phyloP scores from a whole-genome alignment of 2,113 vertebrate genomes.

The Sylvilagus bachmani region DNA sequence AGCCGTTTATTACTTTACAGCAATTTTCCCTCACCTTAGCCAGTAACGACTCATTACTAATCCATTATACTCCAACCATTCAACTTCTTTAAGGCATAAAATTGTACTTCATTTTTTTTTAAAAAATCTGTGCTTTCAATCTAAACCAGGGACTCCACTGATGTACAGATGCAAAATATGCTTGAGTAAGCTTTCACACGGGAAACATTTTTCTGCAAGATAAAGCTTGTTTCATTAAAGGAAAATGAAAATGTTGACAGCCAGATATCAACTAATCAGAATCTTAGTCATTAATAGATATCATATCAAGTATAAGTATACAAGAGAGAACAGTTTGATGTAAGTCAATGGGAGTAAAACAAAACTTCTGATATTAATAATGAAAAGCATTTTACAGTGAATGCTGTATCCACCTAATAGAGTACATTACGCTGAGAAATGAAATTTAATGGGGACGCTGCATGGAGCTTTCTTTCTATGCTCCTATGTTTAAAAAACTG shows the following conservation, averaged over 20 bases:
- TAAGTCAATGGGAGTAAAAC: background rate
- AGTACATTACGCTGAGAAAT: background rate
- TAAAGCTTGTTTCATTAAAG: conserved; percentile 68
- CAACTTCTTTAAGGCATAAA: conserved; percentile 59
- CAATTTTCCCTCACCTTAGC: conserved; percentile 56
- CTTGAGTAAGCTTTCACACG: conserved; percentile 51
- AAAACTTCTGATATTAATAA: conserved; percentile 6
- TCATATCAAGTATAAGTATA: background rate
- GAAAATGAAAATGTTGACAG: conserved; percentile 55
- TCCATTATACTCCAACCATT: conserved; percentile 55
- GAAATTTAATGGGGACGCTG: background rate
- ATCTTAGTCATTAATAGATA: conserved; percentile 41
- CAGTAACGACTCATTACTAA: conserved; percentile 71
- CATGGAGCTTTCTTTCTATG: too few relatives aligned
- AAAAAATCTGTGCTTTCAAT: conserved; percentile 55
- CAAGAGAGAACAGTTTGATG: conserved; percentile 3
- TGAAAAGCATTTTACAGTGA: conserved; percentile 1
- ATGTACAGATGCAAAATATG: conserved; percentile 50
- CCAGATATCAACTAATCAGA: conserved; percentile 48
- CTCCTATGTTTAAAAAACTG: background rate
- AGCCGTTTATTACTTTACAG: conserved; percentile 60
- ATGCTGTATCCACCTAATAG: background rate
- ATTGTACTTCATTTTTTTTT: conserved; percentile 8
- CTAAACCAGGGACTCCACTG: conserved; percentile 48
- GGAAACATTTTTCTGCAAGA: conserved; percentile 63